Evolutionary conservation across 2,888 invertebrate genomes (phyloP).

Genomic region (Oligia latruncula): DNA sequence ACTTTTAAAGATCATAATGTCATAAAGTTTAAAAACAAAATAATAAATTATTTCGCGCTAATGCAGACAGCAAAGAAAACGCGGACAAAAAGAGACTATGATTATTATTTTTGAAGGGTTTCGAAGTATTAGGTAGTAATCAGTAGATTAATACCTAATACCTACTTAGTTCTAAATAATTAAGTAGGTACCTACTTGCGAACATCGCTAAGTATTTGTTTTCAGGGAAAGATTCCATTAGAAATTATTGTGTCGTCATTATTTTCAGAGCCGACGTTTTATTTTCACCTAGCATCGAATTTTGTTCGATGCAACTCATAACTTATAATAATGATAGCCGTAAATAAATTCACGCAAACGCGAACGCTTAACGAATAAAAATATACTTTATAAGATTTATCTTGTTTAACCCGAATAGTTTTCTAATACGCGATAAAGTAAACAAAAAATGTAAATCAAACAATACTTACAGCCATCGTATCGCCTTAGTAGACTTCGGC

Average conservation of each 20-base stretch:
- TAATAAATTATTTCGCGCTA: not conserved
- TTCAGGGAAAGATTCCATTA: not conserved
- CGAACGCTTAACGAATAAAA: not conserved
- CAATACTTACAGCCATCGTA: slow-evolving; percentile 88
- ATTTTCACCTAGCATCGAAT: not conserved
- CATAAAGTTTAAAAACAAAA: not conserved
- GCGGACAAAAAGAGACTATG: not conserved
- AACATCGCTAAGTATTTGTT: not conserved
- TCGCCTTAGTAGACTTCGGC: slow-evolving; percentile 83
- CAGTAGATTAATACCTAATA: not conserved
- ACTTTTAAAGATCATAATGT: not conserved
- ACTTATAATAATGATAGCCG: not conserved
- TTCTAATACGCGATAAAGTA: slow-evolving; percentile 6
- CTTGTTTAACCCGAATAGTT: not conserved
- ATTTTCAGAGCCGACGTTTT: not conserved
- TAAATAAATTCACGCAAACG: not conserved
- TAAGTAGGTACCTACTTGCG: not conserved
- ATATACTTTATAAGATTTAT: not conserved
- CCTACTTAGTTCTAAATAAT: not conserved
- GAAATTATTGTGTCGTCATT: not conserved
- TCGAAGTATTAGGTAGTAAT: not conserved
- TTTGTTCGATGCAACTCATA: not conserved
- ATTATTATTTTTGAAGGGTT: not conserved
- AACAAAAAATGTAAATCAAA: slow-evolving; percentile 22
- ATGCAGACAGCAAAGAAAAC: not conserved